Evolutionary conservation across 2,888 invertebrate genomes (phyloP).

Genomic region (Drosophila borborema): DNA sequence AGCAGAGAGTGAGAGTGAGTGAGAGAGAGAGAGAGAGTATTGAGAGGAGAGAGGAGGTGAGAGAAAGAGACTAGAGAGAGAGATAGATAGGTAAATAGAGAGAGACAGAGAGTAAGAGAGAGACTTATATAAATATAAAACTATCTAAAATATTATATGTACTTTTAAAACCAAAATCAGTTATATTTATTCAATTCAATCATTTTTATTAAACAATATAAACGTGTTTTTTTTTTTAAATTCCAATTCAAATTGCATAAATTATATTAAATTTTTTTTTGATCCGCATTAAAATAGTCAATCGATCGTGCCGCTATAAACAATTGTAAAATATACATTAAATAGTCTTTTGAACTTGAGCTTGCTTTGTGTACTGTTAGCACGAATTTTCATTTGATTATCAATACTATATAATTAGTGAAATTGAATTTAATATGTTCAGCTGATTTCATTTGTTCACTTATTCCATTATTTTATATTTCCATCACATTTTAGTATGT

Average conservation of each 20-base stretch:
- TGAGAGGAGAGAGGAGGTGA: no score
- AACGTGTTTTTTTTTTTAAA: background rate
- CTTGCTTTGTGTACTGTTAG: background rate
- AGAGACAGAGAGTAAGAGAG: no score
- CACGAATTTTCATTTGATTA: background rate
- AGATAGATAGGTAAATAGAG: background rate
- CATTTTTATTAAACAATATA: no score
- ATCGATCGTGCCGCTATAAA: constrained; percentile 3
- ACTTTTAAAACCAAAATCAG: background rate
- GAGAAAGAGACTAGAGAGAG: no score
- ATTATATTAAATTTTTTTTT: background rate
- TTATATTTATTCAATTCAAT: no score
- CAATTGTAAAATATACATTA: background rate
- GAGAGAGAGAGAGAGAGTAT: no score
- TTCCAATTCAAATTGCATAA: background rate
- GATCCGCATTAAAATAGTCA: background rate
- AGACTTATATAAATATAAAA: no score
- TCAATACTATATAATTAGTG: background rate
- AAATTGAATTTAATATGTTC: constrained; percentile 27
- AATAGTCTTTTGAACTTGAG: background rate
- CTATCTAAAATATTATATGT: no score
- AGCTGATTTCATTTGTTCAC: constrained; percentile 37
- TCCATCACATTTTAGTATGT: background rate
- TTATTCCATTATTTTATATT: background rate
- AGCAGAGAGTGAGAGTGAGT: background rate